Evolutionary conservation across 2,888 invertebrate genomes (phyloP), one percentile per base, ranked within the genome.

Genomic region (Sinelater perroti): DNA sequence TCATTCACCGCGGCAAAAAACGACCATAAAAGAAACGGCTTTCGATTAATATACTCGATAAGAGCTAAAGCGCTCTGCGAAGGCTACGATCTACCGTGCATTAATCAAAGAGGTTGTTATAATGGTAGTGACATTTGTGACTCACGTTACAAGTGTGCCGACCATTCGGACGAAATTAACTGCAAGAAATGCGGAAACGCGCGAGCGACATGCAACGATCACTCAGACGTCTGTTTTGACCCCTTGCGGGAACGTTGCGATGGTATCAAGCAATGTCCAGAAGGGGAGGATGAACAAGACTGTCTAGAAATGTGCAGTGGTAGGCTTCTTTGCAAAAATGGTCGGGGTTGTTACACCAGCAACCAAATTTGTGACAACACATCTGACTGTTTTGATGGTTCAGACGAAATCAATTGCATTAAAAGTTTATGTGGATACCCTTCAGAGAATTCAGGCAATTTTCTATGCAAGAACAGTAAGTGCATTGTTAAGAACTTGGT

Each of bases 371-470:
- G 70, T 61, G 64, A 71, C 54, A 28, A 51, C 10, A 59, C 35
- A 28, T 28, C 16, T 17, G 63, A 69, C 35, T 70, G 70, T 45
- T 28, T 24, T 5, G 64, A 70, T 28, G 56, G 51, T 5, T 66
- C 62, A 21, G 70, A 70, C 44, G 70, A 70, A 55, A 42, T 46
- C 3, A 58, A 64, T 30, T 70, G 70, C 49, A 53, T 57, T 1
- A 45, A 56, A 20, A 57, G 59, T 35, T 46, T 55, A 7, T 70
- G 70, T 51, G 52, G 45, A 26, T 56, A 54, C 16, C 40, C 60
- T 8, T 56, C 54, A 38, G 44, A 49, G 10, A 42, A 49, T 2
- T 49, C 58, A n/a, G 30, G 47, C 2, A 66, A 63, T 53, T 67
- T 67, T 56, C 55, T 63, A 11, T 70, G 70, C 55, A 53, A 54